Base-by-base conservation (phyloP, 2,797 vertebrate genomes). In the Sebastiscus tertius region DNA sequence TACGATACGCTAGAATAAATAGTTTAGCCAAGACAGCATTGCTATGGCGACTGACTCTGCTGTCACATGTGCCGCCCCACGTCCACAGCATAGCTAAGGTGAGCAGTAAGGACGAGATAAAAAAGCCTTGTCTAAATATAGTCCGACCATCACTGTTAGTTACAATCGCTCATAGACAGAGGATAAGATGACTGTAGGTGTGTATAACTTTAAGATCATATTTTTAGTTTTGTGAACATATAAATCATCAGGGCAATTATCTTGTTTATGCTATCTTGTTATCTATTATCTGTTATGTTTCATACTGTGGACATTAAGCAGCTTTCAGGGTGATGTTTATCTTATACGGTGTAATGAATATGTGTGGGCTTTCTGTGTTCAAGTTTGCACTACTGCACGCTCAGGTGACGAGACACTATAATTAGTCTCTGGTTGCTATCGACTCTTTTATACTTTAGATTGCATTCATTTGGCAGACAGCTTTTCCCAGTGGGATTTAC, bases 111-210 rank as follows among this genome's bases (percentile, higher is more conserved):
- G 62, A 84, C 61, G 26, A 22, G 73, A 55, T 55, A 81, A 83
- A 82, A 86, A 82, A 70, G 33, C 6, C n/a, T 18, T 7, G 31
- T 75, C 90, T 93, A 94, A 91, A 93, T 89, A 90, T 93, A 94
- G 87, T 69, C 71, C 2, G 16, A 67, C 68, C 75, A 77, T 85
- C 56, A 58, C 77, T 73, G 60, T 77, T 83, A 89, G 82, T 78
- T 76, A 83, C 68, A 79, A 61, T 82, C 74, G 55, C 52, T 80
- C 59, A 73, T 33, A 79, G 69, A 59, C 71, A 62, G 63, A 79
- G 62, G 68, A 65, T 59, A 52, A 72, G 9, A 68, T 81, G 42
- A 76, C 73, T 64, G 52, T 81, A 70, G 56, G 26, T 68, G 62
- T 61, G 26, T 39, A 16, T 14, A 31, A 64, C 14, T 64, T 52